Conservation (phyloP, 2,888 invertebrate genomes). For the Acanthococcus lagerstroemiae region DNA sequence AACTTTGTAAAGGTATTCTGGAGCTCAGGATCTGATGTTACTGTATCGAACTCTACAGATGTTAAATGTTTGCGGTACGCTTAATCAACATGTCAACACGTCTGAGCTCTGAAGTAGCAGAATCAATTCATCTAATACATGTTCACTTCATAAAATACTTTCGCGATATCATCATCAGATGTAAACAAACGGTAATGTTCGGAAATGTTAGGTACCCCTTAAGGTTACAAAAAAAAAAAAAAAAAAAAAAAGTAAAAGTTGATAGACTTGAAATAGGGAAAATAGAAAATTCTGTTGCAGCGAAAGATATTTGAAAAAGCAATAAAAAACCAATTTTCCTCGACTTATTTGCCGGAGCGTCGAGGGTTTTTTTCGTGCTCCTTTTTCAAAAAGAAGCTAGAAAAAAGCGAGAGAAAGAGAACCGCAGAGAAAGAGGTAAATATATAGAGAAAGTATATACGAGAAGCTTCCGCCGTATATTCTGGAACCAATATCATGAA, state of each 20-base stretch:
- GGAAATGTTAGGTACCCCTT: no score
- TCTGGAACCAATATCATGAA: slow-evolving; percentile 17
- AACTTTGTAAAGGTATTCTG: no score
- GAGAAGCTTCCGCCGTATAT: slow-evolving; percentile 6
- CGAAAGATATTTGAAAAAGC: slow-evolving; percentile 27
- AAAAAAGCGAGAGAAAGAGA: neutral
- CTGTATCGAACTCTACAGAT: no score
- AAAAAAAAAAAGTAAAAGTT: slow-evolving; percentile 20
- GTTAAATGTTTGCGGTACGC: no score
- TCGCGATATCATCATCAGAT: no score
- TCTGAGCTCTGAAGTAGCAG: no score
- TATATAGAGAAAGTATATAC: neutral
- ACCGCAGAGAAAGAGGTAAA: neutral
- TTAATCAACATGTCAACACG: no score
- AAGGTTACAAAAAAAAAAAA: no score
- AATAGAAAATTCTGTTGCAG: slow-evolving; percentile 13
- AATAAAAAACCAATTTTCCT: slow-evolving; percentile 29
- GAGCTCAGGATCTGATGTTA: no score
- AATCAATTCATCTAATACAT: no score
- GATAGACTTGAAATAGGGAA: slow-evolving; percentile 27
- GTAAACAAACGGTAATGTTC: no score
- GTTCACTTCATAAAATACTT: no score
- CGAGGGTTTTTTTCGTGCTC: slow-evolving; percentile 12
- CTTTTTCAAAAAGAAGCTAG: neutral
- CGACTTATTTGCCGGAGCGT: slow-evolving; percentile 22